Evolutionary conservation across 2,797 vertebrate genomes (phyloP), one percentile per base, ranked within the genome.

Genomic region (Darevskia mixta): DNA sequence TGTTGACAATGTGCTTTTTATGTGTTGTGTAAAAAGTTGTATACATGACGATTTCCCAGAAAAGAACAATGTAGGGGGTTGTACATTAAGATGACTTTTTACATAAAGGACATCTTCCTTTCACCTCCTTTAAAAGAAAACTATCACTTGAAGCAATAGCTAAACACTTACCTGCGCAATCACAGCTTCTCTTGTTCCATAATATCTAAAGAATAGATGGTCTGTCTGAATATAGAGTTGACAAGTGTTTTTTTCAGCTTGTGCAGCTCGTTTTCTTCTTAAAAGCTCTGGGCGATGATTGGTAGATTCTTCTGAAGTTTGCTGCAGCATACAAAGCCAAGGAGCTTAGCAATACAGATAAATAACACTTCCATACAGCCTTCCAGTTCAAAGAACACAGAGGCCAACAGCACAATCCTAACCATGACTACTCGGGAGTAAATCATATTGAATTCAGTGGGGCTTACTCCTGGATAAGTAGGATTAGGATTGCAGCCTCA

Each of bases 171-270:
- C 99, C 98, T 99, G 99, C 38, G 99, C 98, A 75, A 99, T 98
- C 90, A 99, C 99, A 38, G 98, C 98, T 90, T 99, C 99, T 90
- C 97, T 97, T 79, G 98, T 97, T 90, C 96, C 97, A 0, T 99
- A 99, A 92, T 97, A 97, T 55, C 96, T 97, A 92, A 89, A 98
- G 94, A 99, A 99, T 13, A 98, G 95, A 92, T 99, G 98, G 94
- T 99, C 99, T 0, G 99, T 99, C 96, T 99, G 99, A 94, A 99
- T 99, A 89, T 98, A 99, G 45, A 99, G 98, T 95, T 99, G 98
- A 87, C 99, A 99, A 0, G 98, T 99, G 94, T 99, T 99, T 94
- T 97, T 98, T 93, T 99, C 98, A 87, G 96, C 97, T 86, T 96
- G 97, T 1, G 98, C 96, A 11, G 98, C 98, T 90, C 99, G 98